phyloP scores from a whole-genome alignment of 92 coral and sea anemone species.

The Phenganax subtilis region DNA sequence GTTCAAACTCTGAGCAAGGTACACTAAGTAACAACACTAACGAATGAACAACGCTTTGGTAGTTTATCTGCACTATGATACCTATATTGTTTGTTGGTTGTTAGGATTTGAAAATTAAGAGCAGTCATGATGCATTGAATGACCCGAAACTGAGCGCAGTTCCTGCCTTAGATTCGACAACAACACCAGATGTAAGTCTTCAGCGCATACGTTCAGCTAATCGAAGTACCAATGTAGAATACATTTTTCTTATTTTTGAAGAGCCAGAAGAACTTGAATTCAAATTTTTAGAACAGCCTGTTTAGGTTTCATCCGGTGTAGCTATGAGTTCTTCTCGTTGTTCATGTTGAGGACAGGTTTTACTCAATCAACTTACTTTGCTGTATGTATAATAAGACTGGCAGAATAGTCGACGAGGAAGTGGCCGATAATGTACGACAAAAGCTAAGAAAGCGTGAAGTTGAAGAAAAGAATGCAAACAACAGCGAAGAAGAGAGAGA shows the following conservation, averaged over 20 bases:
- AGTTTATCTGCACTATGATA: not conserved
- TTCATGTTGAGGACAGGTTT: not conserved
- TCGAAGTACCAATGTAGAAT: too few species aligned
- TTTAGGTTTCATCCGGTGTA: not conserved
- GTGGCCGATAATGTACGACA: conserved; percentile 68
- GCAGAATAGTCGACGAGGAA: conserved; percentile 44
- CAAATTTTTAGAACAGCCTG: too few species aligned
- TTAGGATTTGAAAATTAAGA: conserved; percentile 76
- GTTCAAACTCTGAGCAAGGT: conserved; percentile 66
- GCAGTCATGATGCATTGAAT: conserved; percentile 83
- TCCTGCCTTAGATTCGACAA: conserved; percentile 44
- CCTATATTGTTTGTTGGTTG: not conserved
- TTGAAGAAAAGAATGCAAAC: conserved; percentile 44
- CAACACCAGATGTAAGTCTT: conserved; percentile 38
- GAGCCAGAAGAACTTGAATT: too few species aligned
- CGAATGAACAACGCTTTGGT: not conserved
- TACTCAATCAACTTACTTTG: not conserved
- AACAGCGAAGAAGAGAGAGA: conserved; percentile 44
- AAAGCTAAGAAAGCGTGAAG: conserved; percentile 62
- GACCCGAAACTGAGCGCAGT: conserved; percentile 85
- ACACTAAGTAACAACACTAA: not conserved
- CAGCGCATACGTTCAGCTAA: not conserved
- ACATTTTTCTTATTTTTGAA: too few species aligned
- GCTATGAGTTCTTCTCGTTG: not conserved
- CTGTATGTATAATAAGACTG: conserved; percentile 37